Base-by-base conservation (phyloP, 2,113 vertebrate species). In the Pluvialis apricaria region DNA sequence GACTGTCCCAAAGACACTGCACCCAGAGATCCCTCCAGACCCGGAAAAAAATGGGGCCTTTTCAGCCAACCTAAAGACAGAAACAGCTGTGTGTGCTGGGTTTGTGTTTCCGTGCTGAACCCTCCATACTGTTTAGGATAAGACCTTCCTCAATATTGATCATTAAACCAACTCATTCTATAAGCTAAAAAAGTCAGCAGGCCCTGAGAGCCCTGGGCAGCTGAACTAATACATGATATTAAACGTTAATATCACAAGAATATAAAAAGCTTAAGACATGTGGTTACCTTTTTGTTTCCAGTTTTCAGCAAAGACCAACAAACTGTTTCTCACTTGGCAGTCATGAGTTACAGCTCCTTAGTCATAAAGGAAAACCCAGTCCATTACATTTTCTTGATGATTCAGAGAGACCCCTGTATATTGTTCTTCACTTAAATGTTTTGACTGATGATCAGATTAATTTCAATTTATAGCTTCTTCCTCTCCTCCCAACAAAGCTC, bases 401-500 rank as follows among this genome's bases (percentile, higher is more conserved):
- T 88, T 72, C 31, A 83, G 40, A 47, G 69, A 96, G 57, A n/a
- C 20, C 38, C 52, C 49, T 77, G 22, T 51, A 42, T 82, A 60
- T 31, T 84, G 34, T 83, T 96, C 84, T 87, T 70, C 49, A 54
- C 73, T 84, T 96, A 71, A 90, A 95, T 20, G 79, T 51, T 81
- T 80, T 97, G 90, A 96, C 47, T 14, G 68, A 88, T 87, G 29
- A 86, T 64, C 45, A 90, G n/a, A 73, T 40, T 93, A 0, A 47
- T 89, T 96, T 97, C 32, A 93, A 90, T 94, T 90, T 81, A 85
- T 75, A 69, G 58, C 57, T 88, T 86, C 91, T 95, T 94, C 45
- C 25, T 80, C 3, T 18, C 12, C 24, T 91, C 32, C 34, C 65
- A 69, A 25, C 21, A 82, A 82, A 86, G 49, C 60, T 82, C 75